phyloP scores from a whole-genome alignment of 2,888 invertebrate genomes.

The Onchidella celtica region DNA sequence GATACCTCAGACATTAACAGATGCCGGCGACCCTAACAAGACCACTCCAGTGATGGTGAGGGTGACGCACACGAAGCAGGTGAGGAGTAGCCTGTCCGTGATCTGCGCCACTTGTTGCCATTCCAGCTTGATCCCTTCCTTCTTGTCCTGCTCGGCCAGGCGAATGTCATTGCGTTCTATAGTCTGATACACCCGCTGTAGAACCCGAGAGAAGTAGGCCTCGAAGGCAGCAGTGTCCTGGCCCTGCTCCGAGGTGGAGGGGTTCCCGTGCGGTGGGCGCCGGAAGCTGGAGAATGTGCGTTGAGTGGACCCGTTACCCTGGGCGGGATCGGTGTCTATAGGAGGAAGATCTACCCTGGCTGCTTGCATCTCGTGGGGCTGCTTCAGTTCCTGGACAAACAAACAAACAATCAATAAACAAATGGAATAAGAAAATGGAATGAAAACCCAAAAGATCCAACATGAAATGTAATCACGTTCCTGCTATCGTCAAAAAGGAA shows the following conservation, averaged over 20 bases:
- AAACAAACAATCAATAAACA: too few species aligned
- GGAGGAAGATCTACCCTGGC: constrained; percentile 47
- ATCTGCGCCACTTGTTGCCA: constrained; percentile 89
- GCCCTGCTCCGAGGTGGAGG: constrained; percentile 29
- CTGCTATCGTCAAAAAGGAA: too few species aligned
- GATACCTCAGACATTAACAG: constrained; percentile 32
- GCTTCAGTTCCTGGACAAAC: constrained; percentile 47
- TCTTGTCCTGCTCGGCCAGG: constrained; percentile 88
- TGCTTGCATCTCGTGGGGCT: constrained; percentile 29
- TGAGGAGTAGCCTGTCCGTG: constrained; percentile 84
- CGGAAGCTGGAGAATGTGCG: constrained; percentile 41
- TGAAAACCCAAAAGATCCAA: too few species aligned
- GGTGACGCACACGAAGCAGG: constrained; percentile 81
- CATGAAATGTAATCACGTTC: too few species aligned
- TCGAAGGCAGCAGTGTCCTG: constrained; percentile 78
- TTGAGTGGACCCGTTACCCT: constrained; percentile 54
- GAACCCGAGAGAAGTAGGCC: constrained; percentile 85
- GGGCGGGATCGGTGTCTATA: constrained; percentile 27
- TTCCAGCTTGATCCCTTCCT: constrained; percentile 90
- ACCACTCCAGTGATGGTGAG: constrained; percentile 78
- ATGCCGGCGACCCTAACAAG: constrained; percentile 45
- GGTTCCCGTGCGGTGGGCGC: constrained; percentile 33
- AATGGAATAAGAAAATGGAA: too few species aligned
- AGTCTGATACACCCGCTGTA: constrained; percentile 87
- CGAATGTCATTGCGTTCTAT: constrained; percentile 90